These are phyloP conservation scores for Thamnophis sirtalis DNA, from an alignment of 2,113 vertebrate genomes.

Conservation along the genomic window DNA sequence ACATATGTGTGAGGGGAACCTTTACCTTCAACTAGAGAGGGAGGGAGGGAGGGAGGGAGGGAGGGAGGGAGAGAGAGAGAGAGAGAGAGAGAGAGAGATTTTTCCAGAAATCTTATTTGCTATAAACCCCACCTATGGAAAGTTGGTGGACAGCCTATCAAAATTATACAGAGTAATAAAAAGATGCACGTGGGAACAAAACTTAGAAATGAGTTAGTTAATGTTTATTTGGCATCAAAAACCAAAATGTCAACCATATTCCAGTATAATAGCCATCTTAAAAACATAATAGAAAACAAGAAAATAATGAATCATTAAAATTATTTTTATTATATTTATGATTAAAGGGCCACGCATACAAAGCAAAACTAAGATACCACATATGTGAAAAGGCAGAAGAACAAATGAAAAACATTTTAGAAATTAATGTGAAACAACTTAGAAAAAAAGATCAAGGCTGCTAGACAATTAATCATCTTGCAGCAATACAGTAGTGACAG, in stretches of 20 bases:
- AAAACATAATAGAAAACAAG: background rate
- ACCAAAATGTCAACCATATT: background rate
- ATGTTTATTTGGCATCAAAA: background rate
- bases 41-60: no score
- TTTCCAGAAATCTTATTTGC: background rate
- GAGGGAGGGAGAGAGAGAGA: no score
- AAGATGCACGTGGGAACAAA: no score
- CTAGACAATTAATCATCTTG: background rate
- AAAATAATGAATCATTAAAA: background rate
- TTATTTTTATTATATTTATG: background rate
- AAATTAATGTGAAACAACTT: background rate
- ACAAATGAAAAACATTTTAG: background rate
- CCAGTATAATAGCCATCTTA: background rate
- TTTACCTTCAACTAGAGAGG: no score
- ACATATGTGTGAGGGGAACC: no score
- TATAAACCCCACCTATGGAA: background rate
- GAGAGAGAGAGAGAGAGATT: no score
- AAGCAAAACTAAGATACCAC: background rate
- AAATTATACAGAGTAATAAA: background rate
- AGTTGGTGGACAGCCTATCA: background rate
- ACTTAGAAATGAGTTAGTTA: background rate
- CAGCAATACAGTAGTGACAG: background rate
- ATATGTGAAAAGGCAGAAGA: background rate
- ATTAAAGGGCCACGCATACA: background rate
- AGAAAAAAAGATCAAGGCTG: background rate